Evolutionary conservation across 1,140 invertebrate genomes (phyloP).

Genomic region (Rhopalosiphum padi): DNA sequence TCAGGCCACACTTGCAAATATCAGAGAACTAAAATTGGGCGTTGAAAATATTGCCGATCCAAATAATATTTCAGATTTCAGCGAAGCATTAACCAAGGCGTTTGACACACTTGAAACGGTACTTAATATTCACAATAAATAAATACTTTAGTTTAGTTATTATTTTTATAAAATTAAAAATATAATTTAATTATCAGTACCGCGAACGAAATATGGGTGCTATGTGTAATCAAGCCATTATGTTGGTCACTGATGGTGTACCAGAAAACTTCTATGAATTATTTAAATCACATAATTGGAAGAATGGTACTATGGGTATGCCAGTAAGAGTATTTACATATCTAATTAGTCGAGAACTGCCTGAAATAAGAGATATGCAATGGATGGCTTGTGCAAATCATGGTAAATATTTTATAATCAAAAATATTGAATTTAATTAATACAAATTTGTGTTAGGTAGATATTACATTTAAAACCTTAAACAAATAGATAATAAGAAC

Average conservation of each 20-base stretch:
- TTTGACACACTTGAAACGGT: constrained; percentile 83
- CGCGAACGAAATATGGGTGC: constrained; percentile 63
- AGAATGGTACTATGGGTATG: constrained; percentile 65
- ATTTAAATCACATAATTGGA: constrained; percentile 87
- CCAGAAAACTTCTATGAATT: constrained; percentile 92
- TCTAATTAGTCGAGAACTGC: constrained; percentile 90
- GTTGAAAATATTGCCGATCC: constrained; percentile 78
- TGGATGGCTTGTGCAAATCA: constrained; percentile 97
- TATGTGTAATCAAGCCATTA: constrained; percentile 91
- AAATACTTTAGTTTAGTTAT: neutral
- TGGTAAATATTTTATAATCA: constrained; percentile 65
- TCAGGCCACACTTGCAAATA: constrained; percentile 88
- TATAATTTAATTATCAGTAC: constrained; percentile 60
- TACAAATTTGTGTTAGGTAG: neutral
- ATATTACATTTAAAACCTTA: neutral
- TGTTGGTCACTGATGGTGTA: constrained; percentile 97
- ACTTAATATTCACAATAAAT: neutral
- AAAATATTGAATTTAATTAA: neutral
- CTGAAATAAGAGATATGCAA: constrained; percentile 82
- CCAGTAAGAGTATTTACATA: constrained; percentile 97
- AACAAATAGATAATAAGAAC: neutral
- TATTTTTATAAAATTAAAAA: neutral
- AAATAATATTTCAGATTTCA: constrained; percentile 93
- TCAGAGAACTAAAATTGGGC: constrained; percentile 81
- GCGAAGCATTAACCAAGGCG: constrained; percentile 84